Evolutionary conservation across 2,888 invertebrate genomes (phyloP), one percentile per base, ranked within the genome.

Genomic region (Melieria omissa): DNA sequence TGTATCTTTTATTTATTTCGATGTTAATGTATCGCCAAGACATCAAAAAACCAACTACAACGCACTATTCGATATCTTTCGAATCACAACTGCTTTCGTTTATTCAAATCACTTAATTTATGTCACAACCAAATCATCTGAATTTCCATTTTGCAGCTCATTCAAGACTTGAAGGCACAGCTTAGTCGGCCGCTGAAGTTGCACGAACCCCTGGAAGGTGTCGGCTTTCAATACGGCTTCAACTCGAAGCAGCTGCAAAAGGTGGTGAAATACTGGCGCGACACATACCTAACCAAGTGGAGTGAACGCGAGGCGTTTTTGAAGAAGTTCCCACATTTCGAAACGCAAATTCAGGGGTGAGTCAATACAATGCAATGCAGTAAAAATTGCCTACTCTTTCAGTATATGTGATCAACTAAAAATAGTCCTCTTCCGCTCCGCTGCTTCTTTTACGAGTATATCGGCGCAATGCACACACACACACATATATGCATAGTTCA

Each of bases 151-250:
- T 7, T 45, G 8, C 67, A 90, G 90, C 81, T 88, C 1, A 88
- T 93, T 65, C 85, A 88, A 62, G 91, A 92, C 79, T 86, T 94
- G 58, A 89, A 89, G 76, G 78, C 86, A 16, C 89, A 93, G 65
- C 86, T 95, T 65, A 88, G 88, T 65, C 88, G 88, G 64, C 88
- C 90, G 16, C 87, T 89, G 8, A 84, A 88, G 4, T 87, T 90
- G 4, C 84, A 87, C 0, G 88, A 88, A 10, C 92, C 94, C 0
- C 81, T 94, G 62, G 92, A 94, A 84, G 90, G 89, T 63, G 86
- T 88, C 0, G 90, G 90, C 6, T 96, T 95, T 86, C 89, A 92
- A 72, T 96, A 96, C 81, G 97, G 97, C 3, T 92, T 96, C 83
- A 93, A 95, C 81, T 87, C 92, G 0, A 88, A 91, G 54, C 91